These are phyloP conservation scores for Mellivora capensis DNA, from an alignment of 2,113 vertebrate genomes.

Conservation along the genomic window DNA sequence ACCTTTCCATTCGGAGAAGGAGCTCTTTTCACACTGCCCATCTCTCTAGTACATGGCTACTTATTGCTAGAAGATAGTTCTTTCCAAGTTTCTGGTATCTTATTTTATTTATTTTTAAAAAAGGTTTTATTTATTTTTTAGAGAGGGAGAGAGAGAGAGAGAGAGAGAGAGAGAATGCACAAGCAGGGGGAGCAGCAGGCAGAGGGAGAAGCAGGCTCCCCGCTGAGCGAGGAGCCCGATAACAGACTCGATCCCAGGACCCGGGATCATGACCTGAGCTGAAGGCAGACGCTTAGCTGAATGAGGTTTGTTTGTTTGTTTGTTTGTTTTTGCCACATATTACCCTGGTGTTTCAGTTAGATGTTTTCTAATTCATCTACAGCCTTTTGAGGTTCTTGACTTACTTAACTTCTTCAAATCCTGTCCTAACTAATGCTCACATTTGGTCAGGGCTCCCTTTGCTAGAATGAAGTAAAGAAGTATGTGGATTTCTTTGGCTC, in stretches of 20 bases:
- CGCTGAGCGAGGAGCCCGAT: no score
- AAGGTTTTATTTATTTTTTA: neutral
- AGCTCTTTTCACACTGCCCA: neutral
- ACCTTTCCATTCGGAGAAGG: neutral
- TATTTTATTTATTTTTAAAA: neutral
- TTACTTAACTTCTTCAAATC: neutral
- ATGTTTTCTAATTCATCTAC: neutral
- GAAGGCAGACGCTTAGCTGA: no score
- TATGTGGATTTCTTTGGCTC: neutral
- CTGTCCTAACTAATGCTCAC: neutral
- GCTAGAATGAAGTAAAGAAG: conserved; percentile 4
- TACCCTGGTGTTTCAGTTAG: neutral
- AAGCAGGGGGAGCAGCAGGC: neutral
- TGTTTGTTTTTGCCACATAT: neutral
- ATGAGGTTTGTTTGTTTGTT: no score
- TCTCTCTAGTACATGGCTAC: neutral
- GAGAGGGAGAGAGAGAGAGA: no score
- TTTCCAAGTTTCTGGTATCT: conserved; percentile 8
- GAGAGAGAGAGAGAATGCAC: neutral
- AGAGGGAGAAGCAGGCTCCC: no score
- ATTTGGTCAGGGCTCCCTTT: neutral
- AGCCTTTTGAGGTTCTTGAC: neutral
- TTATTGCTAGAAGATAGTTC: neutral
- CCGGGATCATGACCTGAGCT: no score
- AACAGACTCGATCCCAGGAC: no score